These are phyloP conservation scores for Mechanitis messenoides DNA, from an alignment of 2,888 invertebrate genomes.

Conservation along the genomic window DNA sequence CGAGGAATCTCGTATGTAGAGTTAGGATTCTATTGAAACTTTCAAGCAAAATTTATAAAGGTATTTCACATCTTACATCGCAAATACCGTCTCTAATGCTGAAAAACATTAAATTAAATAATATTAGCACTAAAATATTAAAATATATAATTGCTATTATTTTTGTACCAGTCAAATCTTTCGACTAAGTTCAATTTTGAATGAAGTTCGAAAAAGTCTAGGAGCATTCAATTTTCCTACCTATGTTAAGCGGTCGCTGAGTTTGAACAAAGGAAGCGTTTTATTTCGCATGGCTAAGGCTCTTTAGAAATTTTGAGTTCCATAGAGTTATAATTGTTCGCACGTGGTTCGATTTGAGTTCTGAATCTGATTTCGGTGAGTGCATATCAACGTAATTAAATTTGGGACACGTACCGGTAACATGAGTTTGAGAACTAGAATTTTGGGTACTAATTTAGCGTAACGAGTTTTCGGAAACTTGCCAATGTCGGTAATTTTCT, in stretches of 20 bases:
- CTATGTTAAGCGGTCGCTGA: background rate
- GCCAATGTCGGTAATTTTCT: slow-evolving; percentile 27
- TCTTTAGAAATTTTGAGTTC: slow-evolving; percentile 18
- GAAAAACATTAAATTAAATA: too few species aligned
- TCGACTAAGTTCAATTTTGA: background rate
- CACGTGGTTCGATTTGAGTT: slow-evolving; percentile 52
- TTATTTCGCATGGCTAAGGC: slow-evolving; percentile 1
- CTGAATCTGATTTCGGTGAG: slow-evolving; percentile 40
- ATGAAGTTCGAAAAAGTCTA: background rate
- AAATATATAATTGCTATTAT: too few species aligned
- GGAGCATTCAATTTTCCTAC: background rate
- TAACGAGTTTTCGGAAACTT: slow-evolving; percentile 33
- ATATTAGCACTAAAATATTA: too few species aligned
- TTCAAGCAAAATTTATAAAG: background rate
- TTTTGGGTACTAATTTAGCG: slow-evolving; percentile 32
- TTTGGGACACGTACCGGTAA: slow-evolving; percentile 35
- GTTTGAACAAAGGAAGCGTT: background rate
- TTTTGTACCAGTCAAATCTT: too few species aligned
- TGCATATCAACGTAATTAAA: slow-evolving; percentile 40
- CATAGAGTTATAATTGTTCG: slow-evolving; percentile 45
- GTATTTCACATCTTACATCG: too few species aligned
- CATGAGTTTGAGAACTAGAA: slow-evolving; percentile 33
- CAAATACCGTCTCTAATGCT: too few species aligned
- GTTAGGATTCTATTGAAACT: slow-evolving; percentile 51
- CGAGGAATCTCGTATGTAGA: slow-evolving; percentile 60